Conservation (phyloP, 2,113 vertebrate genomes). For the Corythornis madagascariensis region DNA sequence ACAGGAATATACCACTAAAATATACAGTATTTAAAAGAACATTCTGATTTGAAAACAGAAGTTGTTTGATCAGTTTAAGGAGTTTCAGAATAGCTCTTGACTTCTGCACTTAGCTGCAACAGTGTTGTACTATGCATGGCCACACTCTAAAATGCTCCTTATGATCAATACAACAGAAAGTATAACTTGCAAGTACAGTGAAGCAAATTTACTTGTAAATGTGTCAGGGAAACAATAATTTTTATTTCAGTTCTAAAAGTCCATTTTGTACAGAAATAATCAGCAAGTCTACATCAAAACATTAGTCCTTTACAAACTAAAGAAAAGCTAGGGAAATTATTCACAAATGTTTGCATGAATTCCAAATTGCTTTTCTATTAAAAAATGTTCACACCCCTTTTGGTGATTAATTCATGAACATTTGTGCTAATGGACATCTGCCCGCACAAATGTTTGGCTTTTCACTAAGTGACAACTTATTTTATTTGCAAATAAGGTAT, state of each 20-base stretch:
- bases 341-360: conserved; percentile 60
- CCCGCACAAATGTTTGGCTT: conserved; percentile 66
- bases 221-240: neutral
- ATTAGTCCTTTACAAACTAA: neutral
- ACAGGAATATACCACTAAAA: neutral
- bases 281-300: neutral
- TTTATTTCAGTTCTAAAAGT: neutral
- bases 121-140: neutral
- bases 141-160: neutral
- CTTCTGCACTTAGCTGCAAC: neutral
- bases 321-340: conserved; percentile 23
- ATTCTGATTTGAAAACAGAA: neutral
- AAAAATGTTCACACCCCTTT: conserved; percentile 59
- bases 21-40: neutral
- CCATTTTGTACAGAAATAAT: neutral
- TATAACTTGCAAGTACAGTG: neutral
- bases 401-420: conserved; percentile 65
- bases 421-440: conserved; percentile 70
- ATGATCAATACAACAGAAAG: neutral
- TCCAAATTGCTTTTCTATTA: conserved; percentile 56
- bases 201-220: neutral
- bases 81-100: neutral
- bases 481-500: conserved; percentile 70
- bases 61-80: neutral
- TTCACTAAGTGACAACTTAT: conserved; percentile 64